phyloP scores from a whole-genome alignment of 2,888 invertebrate genomes.

The Drosophila neonasuta region DNA sequence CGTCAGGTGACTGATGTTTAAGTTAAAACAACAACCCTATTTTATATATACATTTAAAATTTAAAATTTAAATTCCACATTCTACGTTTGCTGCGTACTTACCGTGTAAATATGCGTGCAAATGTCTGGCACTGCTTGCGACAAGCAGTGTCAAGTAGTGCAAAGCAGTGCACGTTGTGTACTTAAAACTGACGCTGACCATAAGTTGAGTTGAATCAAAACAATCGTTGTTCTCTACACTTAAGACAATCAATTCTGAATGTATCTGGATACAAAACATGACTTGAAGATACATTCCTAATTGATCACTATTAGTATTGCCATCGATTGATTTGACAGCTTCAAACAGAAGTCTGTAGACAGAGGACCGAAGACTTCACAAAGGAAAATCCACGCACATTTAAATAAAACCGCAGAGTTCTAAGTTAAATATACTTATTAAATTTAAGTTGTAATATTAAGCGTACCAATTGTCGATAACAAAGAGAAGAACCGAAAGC shows the following conservation, averaged over 20 bases:
- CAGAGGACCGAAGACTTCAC: conserved; percentile 35
- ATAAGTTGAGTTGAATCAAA: conserved; percentile 9
- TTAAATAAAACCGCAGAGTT: conserved; percentile 48
- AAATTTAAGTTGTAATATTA: conserved; percentile 54
- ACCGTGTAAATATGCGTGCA: conserved; percentile 55
- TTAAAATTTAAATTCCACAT: conserved; percentile 34
- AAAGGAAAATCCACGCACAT: conserved; percentile 45
- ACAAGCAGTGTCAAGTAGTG: conserved; percentile 22
- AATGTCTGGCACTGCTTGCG: conserved; percentile 29
- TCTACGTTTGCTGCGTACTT: conserved; percentile 51
- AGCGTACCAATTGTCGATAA: conserved; percentile 71
- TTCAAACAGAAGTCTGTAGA: conserved; percentile 38
- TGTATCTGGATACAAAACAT: conserved; percentile 5
- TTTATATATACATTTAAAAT: conserved; percentile 27
- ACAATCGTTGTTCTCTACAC: neutral
- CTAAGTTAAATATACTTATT: conserved; percentile 47
- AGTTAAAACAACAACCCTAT: conserved; percentile 34
- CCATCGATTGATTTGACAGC: conserved; percentile 16
- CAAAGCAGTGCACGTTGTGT: conserved; percentile 19
- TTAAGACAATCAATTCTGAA: conserved; percentile 4
- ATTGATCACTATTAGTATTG: neutral
- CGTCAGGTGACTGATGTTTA: conserved; percentile 82
- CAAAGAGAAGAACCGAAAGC: conserved; percentile 32
- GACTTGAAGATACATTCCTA: conserved; percentile 8
- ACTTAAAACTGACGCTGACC: conserved; percentile 26